Evolutionary conservation across 2,113 vertebrate species (phyloP), one percentile per base, ranked within the genome.

Genomic region (Thymallus thymallus): DNA sequence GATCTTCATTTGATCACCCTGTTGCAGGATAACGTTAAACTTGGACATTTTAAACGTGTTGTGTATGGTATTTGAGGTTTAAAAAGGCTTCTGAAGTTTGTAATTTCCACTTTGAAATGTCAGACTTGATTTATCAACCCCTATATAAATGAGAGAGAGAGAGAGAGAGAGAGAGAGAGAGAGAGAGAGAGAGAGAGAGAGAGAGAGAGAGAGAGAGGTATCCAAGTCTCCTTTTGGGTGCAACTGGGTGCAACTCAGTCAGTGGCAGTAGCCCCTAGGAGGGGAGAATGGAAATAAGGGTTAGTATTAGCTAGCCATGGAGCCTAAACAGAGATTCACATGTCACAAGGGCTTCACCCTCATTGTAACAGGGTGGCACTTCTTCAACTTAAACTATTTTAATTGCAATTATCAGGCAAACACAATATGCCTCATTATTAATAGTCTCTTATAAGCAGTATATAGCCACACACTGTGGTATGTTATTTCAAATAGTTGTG

Each of bases 401-500:
- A 71, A 71, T 64, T 13, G 29, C 48, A 67, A 12, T 55, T 55
- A 65, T 71, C 14, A 24, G 46, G 20, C 72, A 73, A 67, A 76
- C 14, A 48, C 61, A 61, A 2, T 68, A 35, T 64, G 5, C 46
- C 56, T 68, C n/a, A 68, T 13, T 46, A 63, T 73, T 63, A 71
- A 35, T 72, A 7, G 23, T 65, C 20, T 14, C 32, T 3, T 41
- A 16, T 32, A n/a, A n/a, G 5, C 18, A 9, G 64, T n/a, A 66
- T 26, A 13, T 46, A 24, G 32, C 48, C 48, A 24, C 46, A 69
- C 24, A 51, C 26, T 51, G 58, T 73, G 23, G 18, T 62, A 23
- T 73, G 30, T 75, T 69, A 55, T 74, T 82, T 73, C 5, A 68
- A 72, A 68, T n/a, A 64, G 30, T 32, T 51, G 70, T n/a, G 41